These are phyloP conservation scores for Cremastobaeus sp. DNA, from an alignment of 2,888 invertebrate genomes.

Conservation along the genomic window DNA sequence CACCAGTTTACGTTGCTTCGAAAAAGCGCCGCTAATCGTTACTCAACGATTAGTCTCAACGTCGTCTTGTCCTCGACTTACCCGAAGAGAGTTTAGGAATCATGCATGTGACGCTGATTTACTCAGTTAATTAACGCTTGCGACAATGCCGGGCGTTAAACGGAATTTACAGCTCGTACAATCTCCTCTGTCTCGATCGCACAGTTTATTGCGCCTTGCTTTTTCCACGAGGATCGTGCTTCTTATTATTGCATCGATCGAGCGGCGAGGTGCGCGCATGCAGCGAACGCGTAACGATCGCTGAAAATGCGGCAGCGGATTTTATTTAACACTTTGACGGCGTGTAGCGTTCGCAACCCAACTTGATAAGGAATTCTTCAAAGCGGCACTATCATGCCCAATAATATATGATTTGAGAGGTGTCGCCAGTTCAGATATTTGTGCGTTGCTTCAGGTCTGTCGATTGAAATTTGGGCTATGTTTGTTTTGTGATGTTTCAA, in stretches of 20 bases:
- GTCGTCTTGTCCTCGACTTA: conserved; percentile 50
- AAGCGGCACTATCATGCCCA: too few relatives aligned
- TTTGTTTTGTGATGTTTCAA: too few relatives aligned
- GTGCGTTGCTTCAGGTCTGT: too few relatives aligned
- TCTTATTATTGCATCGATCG: conserved; percentile 24
- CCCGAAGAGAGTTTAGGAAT: conserved; percentile 54
- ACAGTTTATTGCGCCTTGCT: conserved; percentile 35
- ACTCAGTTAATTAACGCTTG: conserved; percentile 58
- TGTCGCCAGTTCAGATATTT: too few relatives aligned
- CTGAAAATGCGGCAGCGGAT: neutral
- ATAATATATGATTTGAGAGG: too few relatives aligned
- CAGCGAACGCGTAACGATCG: conserved; percentile 1
- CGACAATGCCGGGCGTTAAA: conserved; percentile 52
- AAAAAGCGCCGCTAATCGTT: conserved; percentile 49
- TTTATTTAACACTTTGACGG: too few relatives aligned
- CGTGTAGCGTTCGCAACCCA: too few relatives aligned
- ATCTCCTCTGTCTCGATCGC: conserved; percentile 52
- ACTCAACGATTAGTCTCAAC: conserved; percentile 53
- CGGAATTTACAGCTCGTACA: conserved; percentile 46
- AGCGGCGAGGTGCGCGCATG: too few relatives aligned
- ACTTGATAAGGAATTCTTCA: too few relatives aligned
- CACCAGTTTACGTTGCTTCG: conserved; percentile 29
- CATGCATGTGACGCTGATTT: conserved; percentile 58
- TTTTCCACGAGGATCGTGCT: conserved; percentile 13
- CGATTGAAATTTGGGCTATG: too few relatives aligned